phyloP scores from a whole-genome alignment of 2,888 invertebrate genomes.

The Podabrus alpinus region DNA sequence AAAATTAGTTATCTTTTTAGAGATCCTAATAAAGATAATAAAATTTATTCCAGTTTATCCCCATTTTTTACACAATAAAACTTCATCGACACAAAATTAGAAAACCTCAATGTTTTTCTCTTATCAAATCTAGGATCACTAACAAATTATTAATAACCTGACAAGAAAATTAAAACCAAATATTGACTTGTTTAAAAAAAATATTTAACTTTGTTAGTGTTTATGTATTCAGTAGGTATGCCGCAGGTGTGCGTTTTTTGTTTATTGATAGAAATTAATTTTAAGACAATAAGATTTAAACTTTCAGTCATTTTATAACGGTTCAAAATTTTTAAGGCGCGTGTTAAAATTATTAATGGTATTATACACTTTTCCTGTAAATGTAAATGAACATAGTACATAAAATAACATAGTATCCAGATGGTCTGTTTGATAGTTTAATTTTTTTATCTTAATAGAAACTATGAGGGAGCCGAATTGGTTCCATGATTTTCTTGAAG shows the following conservation, averaged over 20 bases:
- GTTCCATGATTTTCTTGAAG: no score
- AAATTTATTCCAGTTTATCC: no score
- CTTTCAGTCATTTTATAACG: not conserved
- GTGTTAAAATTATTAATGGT: not conserved
- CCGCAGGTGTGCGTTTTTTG: not conserved
- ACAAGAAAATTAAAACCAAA: not conserved
- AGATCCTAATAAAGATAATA: no score
- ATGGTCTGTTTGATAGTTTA: no score
- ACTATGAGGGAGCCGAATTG: no score
- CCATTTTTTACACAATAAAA: no score
- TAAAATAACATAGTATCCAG: no score
- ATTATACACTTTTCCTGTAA: not conserved
- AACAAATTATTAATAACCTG: not conserved
- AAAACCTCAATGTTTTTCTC: not conserved
- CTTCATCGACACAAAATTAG: not conserved
- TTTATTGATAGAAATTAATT: not conserved
- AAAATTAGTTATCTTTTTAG: no score
- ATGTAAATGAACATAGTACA: no score
- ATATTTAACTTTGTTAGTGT: not conserved
- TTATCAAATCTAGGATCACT: not conserved
- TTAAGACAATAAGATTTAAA: not conserved
- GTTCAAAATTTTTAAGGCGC: not conserved
- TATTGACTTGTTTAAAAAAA: not conserved
- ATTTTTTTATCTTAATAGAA: no score
- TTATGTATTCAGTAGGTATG: not conserved